phyloP scores from a whole-genome alignment of 2,113 vertebrate species.

The Silurus asotus region DNA sequence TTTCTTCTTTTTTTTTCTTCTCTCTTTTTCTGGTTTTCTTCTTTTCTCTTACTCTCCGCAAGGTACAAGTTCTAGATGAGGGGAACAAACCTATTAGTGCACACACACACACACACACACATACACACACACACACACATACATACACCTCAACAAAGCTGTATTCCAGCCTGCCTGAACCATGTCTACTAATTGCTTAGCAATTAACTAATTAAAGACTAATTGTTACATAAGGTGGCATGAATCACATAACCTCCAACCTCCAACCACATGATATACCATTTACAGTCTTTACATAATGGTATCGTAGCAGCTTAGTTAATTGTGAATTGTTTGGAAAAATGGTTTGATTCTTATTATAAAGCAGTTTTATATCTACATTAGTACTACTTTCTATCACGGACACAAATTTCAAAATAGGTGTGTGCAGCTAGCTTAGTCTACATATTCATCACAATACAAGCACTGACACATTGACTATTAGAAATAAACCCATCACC shows the following conservation, averaged over 20 bases:
- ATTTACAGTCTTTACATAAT: not conserved
- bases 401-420: not conserved
- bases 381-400: not conserved
- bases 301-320: not conserved
- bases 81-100: not conserved
- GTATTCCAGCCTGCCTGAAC: not conserved
- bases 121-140: not conserved
- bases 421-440: not conserved
- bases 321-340: not conserved
- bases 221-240: not conserved
- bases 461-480: not conserved
- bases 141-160: not conserved
- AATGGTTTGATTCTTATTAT: not conserved
- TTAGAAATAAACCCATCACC: not conserved
- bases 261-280: not conserved
- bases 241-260: not conserved
- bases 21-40: too few species aligned
- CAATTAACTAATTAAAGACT: not conserved
- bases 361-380: not conserved
- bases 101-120: not conserved
- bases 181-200: not conserved
- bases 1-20: too few species aligned
- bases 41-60: not conserved
- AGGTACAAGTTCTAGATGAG: not conserved
- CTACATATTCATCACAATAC: not conserved